A percentile compares a stretch with the other conserved stretches of the same genome.
These are phyloP conservation scores for Lycaena phlaeas DNA, from an alignment of 2,888 invertebrate species.

Conservation along the genomic window DNA sequence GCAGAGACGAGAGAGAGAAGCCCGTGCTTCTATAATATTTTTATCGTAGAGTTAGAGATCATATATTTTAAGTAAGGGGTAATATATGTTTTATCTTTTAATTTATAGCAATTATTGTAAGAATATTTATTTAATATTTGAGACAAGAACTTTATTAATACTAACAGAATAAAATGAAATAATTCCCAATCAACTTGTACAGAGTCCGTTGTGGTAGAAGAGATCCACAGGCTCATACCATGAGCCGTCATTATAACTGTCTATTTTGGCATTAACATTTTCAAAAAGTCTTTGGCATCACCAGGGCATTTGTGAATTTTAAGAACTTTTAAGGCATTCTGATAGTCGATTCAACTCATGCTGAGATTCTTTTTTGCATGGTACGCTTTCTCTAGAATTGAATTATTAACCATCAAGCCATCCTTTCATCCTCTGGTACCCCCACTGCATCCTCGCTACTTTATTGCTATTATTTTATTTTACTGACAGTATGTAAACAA, in stretches of 20 bases:
- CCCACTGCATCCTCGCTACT: conserved; percentile 13
- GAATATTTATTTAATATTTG: conserved; percentile 15
- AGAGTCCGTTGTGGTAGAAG: conserved; percentile 10
- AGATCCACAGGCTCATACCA: not conserved
- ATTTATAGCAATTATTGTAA: conserved; percentile 16
- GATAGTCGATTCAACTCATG: conserved; percentile 13
- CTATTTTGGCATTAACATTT: conserved; percentile 7
- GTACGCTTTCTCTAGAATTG: conserved; percentile 13
- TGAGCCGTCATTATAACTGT: conserved; percentile 12
- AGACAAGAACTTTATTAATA: conserved; percentile 17
- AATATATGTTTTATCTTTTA: conserved; percentile 12
- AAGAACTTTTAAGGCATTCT: conserved; percentile 10
- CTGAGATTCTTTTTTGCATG: conserved; percentile 9
- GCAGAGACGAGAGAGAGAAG: no score
- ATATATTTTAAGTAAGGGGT: conserved; percentile 18
- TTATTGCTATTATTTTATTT: conserved; percentile 9
- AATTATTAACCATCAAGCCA: conserved; percentile 13
- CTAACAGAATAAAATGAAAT: conserved; percentile 17
- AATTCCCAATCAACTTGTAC: conserved; percentile 12
- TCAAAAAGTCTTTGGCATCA: not conserved
- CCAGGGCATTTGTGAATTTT: conserved; percentile 8
- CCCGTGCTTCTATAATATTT: no score
- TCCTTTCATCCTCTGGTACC: conserved; percentile 13
- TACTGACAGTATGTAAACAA: conserved; percentile 7
- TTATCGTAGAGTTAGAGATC: conserved; percentile 18